Percentiles rank a stretch among this genome's conserved stretches.
phyloP scores from a whole-genome alignment of 2,113 vertebrate genomes.

The Arenaria interpres region DNA sequence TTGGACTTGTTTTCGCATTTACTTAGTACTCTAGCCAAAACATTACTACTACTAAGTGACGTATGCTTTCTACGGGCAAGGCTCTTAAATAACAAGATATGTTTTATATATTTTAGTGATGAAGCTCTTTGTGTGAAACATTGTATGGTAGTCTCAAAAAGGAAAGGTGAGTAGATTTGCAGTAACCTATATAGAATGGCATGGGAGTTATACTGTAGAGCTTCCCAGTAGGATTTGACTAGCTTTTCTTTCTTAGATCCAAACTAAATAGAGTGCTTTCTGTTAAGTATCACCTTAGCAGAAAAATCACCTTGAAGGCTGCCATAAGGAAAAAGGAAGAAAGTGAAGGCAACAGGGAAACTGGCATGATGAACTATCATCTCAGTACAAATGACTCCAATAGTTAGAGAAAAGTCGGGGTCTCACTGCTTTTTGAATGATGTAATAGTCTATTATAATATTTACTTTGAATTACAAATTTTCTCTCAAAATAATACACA shows the following conservation, averaged over 20 bases:
- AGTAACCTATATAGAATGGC: not conserved
- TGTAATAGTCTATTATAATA: not conserved
- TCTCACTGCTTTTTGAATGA: not conserved
- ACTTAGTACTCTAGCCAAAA: not conserved
- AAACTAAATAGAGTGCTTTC: not conserved
- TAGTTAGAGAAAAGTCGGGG: not conserved
- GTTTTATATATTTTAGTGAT: not conserved
- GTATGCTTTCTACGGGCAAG: not conserved
- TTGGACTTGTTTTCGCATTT: not conserved
- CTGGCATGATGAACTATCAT: not conserved
- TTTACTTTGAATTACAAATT: not conserved
- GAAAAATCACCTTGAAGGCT: constrained; percentile 9
- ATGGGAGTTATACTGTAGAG: not conserved
- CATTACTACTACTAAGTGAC: not conserved
- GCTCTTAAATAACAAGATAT: not conserved
- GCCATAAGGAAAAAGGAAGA: not conserved
- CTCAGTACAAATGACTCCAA: not conserved
- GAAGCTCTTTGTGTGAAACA: not conserved
- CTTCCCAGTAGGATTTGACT: constrained; percentile 10
- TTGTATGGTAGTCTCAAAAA: not conserved
- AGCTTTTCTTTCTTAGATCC: not conserved
- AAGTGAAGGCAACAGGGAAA: not conserved
- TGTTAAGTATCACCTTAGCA: not conserved
- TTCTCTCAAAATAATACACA: not conserved
- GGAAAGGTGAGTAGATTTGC: not conserved